These are phyloP conservation scores for Pollimyrus isidori DNA, from an alignment of 2,113 vertebrate species.

Conservation along the genomic window DNA sequence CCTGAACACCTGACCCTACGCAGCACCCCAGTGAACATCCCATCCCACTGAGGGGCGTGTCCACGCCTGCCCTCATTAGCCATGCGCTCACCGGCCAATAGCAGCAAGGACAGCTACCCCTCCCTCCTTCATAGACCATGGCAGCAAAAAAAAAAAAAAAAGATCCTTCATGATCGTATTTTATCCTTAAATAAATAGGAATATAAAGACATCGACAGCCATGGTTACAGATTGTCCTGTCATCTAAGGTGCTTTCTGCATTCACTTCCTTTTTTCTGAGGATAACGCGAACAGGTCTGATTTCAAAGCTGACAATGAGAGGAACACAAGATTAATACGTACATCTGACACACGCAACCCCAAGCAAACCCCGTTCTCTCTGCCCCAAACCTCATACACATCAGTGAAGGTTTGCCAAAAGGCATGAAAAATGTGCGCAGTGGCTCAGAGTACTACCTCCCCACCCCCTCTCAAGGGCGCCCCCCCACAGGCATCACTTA, in stretches of 20 bases:
- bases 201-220: background rate
- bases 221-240: slow-evolving; percentile 39
- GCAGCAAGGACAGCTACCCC: background rate
- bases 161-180: background rate
- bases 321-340: background rate
- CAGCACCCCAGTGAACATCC: background rate
- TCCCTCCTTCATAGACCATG: background rate
- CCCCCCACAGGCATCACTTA: slow-evolving; percentile 45
- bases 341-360: background rate
- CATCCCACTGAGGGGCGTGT: background rate
- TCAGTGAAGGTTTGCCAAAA: background rate
- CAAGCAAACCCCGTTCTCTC: background rate
- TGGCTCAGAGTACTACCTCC: background rate
- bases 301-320: background rate
- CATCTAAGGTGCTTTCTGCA: slow-evolving; percentile 41
- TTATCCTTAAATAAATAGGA: slow-evolving; percentile 12
- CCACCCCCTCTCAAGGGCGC: background rate
- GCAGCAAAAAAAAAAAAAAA: background rate
- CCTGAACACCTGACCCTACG: background rate
- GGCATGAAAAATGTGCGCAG: background rate
- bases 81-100: background rate
- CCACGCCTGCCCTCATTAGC: background rate
- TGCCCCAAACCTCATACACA: background rate
- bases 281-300: background rate
- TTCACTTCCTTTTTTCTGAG: background rate